phyloP scores from a whole-genome alignment of 2,113 vertebrate genomes.

The Procavia capensis region DNA sequence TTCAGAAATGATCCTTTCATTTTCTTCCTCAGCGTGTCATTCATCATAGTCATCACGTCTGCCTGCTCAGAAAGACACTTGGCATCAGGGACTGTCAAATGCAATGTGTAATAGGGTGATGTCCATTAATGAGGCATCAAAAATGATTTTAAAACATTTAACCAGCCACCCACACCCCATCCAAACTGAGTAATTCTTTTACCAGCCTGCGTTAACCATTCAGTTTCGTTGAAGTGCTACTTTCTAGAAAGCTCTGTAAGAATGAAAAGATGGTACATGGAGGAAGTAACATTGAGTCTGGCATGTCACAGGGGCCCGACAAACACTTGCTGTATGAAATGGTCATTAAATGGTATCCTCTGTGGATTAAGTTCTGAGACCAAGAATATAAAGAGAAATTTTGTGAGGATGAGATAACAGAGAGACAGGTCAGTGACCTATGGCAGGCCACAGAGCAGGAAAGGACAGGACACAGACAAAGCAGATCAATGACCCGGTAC shows the following conservation, averaged over 20 bases:
- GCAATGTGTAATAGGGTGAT: neutral
- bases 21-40: constrained; percentile 30
- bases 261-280: neutral
- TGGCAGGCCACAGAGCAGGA: no score
- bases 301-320: neutral
- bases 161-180: neutral
- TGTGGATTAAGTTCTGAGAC: neutral
- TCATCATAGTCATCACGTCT: neutral
- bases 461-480: no score
- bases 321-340: neutral
- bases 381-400: neutral
- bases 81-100: neutral
- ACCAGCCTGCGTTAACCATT: neutral
- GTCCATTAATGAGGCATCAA: neutral
- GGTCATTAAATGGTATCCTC: neutral
- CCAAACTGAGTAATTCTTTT: neutral
- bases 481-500: no score
- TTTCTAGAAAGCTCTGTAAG: constrained; percentile 12
- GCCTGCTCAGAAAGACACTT: no score
- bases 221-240: neutral
- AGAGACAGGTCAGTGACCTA: no score
- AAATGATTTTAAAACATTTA: constrained; percentile 5
- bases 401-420: neutral
- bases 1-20: constrained; percentile 33
- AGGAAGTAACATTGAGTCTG: neutral